Evolutionary conservation across 2,113 vertebrate genomes (phyloP).

Genomic region (Anser cygnoides): DNA sequence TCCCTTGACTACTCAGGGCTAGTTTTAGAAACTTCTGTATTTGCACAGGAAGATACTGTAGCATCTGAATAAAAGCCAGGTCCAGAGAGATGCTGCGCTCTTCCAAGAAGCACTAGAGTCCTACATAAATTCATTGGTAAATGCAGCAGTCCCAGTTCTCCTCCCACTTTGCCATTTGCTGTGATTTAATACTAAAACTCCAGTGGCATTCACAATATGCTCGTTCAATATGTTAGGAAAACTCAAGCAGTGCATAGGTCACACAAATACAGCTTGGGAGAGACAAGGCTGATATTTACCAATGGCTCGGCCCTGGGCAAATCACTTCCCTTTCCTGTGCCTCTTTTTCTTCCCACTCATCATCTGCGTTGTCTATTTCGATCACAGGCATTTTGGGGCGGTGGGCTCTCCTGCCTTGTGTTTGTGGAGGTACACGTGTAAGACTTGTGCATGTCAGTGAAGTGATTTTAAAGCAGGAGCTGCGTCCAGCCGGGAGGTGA

Average conservation of each 20-base stretch:
- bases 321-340: slow-evolving; percentile 9
- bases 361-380: slow-evolving; percentile 41
- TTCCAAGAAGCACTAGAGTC: not conserved
- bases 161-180: slow-evolving; percentile 41
- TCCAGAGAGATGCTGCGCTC: not conserved
- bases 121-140: not conserved
- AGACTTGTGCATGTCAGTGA: not conserved
- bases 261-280: not conserved
- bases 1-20: slow-evolving; percentile 22
- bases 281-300: slow-evolving; percentile 52
- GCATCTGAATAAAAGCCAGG: slow-evolving; percentile 21
- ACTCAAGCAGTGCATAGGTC: not conserved
- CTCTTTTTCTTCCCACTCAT: slow-evolving; percentile 49
- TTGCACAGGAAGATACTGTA: not conserved
- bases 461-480: not conserved
- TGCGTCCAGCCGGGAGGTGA: not conserved
- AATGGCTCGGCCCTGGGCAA: slow-evolving; percentile 40
- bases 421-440: not conserved
- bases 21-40: slow-evolving; percentile 16
- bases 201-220: slow-evolving; percentile 54
- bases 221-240: slow-evolving; percentile 56
- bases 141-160: slow-evolving; percentile 34
- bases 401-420: not conserved
- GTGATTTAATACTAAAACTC: slow-evolving; percentile 28
- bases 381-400: slow-evolving; percentile 8